Conservation (phyloP, 1,140 invertebrate genomes). For the Solenopsis fugax region DNA sequence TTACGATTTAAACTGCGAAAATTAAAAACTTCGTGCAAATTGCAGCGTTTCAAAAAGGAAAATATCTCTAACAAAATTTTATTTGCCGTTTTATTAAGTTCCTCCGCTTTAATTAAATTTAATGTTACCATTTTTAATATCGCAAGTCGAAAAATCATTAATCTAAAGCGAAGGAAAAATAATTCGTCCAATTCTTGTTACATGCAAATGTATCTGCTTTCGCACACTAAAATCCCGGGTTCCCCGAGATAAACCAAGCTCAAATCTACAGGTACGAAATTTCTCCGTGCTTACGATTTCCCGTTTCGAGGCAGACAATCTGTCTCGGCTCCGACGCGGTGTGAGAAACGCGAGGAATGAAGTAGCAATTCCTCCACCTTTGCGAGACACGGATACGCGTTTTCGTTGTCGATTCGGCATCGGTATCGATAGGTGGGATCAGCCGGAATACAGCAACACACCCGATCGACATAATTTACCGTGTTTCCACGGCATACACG, state of each 20-base stretch:
- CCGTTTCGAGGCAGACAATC: slow-evolving; percentile 34
- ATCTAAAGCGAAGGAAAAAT: neutral
- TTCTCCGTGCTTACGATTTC: slow-evolving; percentile 36
- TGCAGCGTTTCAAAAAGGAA: neutral
- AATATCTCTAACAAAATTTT: neutral
- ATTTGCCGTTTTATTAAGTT: neutral
- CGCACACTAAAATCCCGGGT: slow-evolving; percentile 10
- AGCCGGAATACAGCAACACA: slow-evolving; percentile 62
- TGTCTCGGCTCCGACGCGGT: slow-evolving; percentile 44
- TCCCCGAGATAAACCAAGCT: slow-evolving; percentile 32
- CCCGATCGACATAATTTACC: slow-evolving; percentile 71
- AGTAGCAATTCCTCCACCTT: slow-evolving; percentile 50
- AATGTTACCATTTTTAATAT: slow-evolving; percentile 9
- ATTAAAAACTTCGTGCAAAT: neutral
- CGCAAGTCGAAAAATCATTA: neutral
- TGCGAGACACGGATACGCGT: slow-evolving; percentile 54
- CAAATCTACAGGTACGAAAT: slow-evolving; percentile 56
- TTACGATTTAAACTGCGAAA: neutral
- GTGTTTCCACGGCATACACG: slow-evolving; percentile 63
- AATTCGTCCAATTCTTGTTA: neutral
- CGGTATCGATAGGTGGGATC: slow-evolving; percentile 54
- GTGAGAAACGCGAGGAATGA: slow-evolving; percentile 49
- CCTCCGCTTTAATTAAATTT: slow-evolving; percentile 9
- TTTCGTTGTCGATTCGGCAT: slow-evolving; percentile 42
- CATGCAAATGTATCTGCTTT: slow-evolving; percentile 12